Base-by-base conservation (phyloP, 2,888 invertebrate species). In the Notodonta dromedarius region DNA sequence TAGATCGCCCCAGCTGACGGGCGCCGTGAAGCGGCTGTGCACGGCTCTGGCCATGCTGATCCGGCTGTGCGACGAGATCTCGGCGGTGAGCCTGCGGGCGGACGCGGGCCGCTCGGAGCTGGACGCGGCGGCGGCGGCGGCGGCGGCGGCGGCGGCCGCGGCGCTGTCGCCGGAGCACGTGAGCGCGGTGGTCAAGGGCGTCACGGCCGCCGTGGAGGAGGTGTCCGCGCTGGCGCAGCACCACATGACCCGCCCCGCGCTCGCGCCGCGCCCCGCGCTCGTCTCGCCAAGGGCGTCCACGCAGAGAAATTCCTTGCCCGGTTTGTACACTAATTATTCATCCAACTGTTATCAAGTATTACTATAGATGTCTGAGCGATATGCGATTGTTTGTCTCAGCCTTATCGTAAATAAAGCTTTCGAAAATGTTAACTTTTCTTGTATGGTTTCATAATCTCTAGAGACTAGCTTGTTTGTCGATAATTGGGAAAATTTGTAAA, bases 31-130 rank as follows among this genome's bases (percentile, higher is more conserved):
- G 85, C 96, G 97, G 82, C 96, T 98, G 62, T 98, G 98, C 83
- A 96, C 97, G 74, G 97, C 97, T 69, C 94, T 98, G 67, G 98
- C 98, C 5, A 96, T 96, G 90, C 94, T 98, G 73, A 96, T 98
- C 76, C 96, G 97, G 78, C 95, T 98, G 70, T 98, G 98, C 86
- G 98, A 98, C 87, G 97, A 98, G 87, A 96, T 98, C 58, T 94
- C 98, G 67, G 96, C 96, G 70, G 95, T 96, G 55, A 96, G 96
- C 75, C 94, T 95, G 79, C 94, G 95, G n/a, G 95, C 95, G 40
- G 95, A 91, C 67, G 87, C 88, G 2, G 86, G 84, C 14, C 87
- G 90, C 57, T 86, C 90, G 64, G 88, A 89, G 69, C 62, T 87
- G 56, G 91, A 91, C 52, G 83, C 86, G 14, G 84, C 88, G 0